Percentiles rank a stretch among this genome's conserved stretches.
Evolutionary conservation across 30 jellyfish, hydroid and myxozoan species (phyloP).

Genomic region (Calvadosia cruxmelitensis): DNA sequence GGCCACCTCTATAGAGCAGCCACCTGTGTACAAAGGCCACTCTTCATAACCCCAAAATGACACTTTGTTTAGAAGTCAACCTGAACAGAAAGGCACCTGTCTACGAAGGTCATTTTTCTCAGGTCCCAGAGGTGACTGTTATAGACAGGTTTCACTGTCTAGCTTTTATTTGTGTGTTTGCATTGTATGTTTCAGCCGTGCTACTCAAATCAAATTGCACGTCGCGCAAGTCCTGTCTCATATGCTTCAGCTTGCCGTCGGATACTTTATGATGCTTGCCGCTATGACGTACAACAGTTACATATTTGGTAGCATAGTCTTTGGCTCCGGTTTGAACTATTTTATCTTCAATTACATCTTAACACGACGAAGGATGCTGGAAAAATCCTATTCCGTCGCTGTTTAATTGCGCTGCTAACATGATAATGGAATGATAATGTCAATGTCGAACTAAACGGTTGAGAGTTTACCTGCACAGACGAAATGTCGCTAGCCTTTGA

Average conservation of each 20-base stretch:
- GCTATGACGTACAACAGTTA: background rate
- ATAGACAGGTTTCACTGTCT: background rate
- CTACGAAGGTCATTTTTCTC: background rate
- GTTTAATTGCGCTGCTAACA: no score
- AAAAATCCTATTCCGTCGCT: no score
- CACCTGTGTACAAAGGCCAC: background rate
- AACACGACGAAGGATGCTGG: background rate
- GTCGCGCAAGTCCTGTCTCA: background rate
- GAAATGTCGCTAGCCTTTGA: no score
- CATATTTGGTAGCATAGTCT: background rate
- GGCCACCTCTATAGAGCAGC: conserved; percentile 3
- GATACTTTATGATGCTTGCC: background rate
- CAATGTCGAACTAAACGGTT: no score
- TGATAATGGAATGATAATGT: no score
- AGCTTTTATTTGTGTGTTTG: no score
- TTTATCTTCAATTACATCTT: no score
- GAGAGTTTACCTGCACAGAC: no score
- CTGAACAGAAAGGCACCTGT: background rate
- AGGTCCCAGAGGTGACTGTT: background rate
- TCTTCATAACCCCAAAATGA: background rate
- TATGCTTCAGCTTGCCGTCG: background rate
- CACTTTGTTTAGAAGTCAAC: background rate
- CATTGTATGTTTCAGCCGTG: background rate
- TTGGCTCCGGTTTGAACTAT: background rate
- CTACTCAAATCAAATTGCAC: background rate